Evolutionary conservation across 2,888 invertebrate species (phyloP), one percentile per base, ranked within the genome.

Genomic region (Chrysina gloriosa): DNA sequence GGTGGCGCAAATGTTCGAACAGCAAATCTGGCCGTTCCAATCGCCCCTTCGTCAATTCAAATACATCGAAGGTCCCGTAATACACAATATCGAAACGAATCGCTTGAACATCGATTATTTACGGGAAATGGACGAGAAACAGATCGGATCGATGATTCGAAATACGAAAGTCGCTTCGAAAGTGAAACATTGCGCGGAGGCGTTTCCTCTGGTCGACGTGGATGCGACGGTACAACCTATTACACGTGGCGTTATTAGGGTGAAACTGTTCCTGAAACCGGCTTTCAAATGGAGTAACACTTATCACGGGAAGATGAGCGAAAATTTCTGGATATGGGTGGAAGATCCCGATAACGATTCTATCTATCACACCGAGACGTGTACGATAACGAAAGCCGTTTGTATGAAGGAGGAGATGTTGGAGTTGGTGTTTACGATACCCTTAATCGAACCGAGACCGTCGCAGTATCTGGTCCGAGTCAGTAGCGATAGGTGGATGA

Each of bases 271-370:
- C 63, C 90, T 98, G 19, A 89, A 85, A 66, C 91, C 97, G 0
- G 89, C 90, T 39, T 86, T 81, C 75, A 90, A 88, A 69, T 98
- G 97, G 97, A 95, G 94, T 77, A 95, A 96, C 79, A 90, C 88
- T 74, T 88, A 96, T 50, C 97, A 98, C 79, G 95, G 97, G 0
- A 92, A 92, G 81, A 90, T 90, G 0, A 89, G 92, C 0, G 96
- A 98, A 82, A 90, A 94, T 0, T 99, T 97, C 83, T 98, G 97
- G 94, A 89, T 99, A 69, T 98, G 98, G 96, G 93, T 99, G 27
- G 98, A 98, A 82, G 98, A 99, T 84, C 94, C 97, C 0, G 94
- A 95, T 39, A 93, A 90, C 58, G 96, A 98, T 80, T 91, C 91
- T 73, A 97, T 99, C 82, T 97, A 98, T 82, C 98, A 99, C 82